phyloP scores from a whole-genome alignment of 2,797 vertebrate species.

The Microcaecilia unicolor region DNA sequence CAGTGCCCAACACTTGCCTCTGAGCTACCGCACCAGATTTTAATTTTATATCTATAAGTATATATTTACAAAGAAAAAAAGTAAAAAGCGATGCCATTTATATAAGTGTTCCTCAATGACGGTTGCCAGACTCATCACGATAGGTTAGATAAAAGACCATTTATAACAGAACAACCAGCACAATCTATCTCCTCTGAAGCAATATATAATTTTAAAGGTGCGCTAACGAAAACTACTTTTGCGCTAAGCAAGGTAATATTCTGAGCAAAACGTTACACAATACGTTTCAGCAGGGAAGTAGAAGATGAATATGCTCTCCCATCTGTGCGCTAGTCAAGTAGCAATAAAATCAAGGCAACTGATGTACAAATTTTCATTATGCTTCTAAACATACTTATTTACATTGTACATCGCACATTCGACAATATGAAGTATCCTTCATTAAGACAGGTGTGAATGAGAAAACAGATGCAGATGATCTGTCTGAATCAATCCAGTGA shows the following conservation, averaged over 20 bases:
- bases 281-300: conserved; percentile 36
- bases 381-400: conserved; percentile 64
- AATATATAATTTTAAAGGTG: conserved; percentile 44
- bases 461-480: conserved; percentile 64
- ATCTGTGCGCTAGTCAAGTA: conserved; percentile 48
- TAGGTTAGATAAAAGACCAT: conserved; percentile 24
- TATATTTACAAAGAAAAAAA: no score
- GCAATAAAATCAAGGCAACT: conserved; percentile 61
- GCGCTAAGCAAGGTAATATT: conserved; percentile 43
- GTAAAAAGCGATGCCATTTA: no score
- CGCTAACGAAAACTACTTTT: conserved; percentile 24
- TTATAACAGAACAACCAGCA: conserved; percentile 6
- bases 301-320: conserved; percentile 59
- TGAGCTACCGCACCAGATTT: no score
- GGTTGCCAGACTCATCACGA: no score
- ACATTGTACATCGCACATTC: conserved; percentile 62
- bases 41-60: no score
- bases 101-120: no score
- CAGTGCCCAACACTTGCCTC: no score
- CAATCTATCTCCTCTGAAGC: conserved; percentile 42
- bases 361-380: conserved; percentile 57
- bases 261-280: no score
- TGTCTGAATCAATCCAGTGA: conserved; percentile 45
- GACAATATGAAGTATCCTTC: conserved; percentile 61
- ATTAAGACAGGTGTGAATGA: conserved; percentile 57